Base-by-base conservation (phyloP, 1,140 invertebrate species). In the Papilio polytes region DNA sequence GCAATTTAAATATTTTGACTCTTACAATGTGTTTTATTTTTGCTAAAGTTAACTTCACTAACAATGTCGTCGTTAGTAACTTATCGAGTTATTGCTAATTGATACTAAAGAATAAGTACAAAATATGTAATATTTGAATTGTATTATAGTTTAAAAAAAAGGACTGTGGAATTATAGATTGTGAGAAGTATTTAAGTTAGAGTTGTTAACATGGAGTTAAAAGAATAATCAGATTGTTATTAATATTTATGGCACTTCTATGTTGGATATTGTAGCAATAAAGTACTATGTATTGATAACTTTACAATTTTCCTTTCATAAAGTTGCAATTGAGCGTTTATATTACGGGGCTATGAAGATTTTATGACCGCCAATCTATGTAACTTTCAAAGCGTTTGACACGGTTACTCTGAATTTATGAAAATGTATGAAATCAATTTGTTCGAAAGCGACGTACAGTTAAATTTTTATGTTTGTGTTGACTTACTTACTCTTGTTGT, bases 311-410 rank as follows among this genome's bases (percentile, higher is more conserved):
- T 12, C 22, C 59, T 66, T 13, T 66, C 22, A 66, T 22, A 66
- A 66, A 13, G 12, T 66, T 66, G 59, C 59, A 22, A 66, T 66
- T 66, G 59, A 66, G 20, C 20, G 59, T 66, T 59, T 59, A 66
- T 31, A 66, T n/a, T 63, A 26, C 12, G 26, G 22, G 22, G 59
- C 22, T 66, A 70, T 70, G 63, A 70, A 70, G 22, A 18, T 70
- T 66, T 70, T 15, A 70, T 31, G 63, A 70, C 63, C 26, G 13
- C 63, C 26, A 31, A 70, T 70, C 63, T 36, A 63, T 13, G 20
- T 31, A 70, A 70, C 63, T 70, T 70, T 70, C 63, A 70, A 70
- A 70, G 15, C 22, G 63, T 70, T 70, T 70, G 26, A 70, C 12
- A 70, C 26, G 63, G 63, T 70, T 70, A 70, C 10, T 12, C 26